These are phyloP conservation scores for Heliconius ethilla DNA, from an alignment of 2,888 invertebrate species.

Conservation along the genomic window DNA sequence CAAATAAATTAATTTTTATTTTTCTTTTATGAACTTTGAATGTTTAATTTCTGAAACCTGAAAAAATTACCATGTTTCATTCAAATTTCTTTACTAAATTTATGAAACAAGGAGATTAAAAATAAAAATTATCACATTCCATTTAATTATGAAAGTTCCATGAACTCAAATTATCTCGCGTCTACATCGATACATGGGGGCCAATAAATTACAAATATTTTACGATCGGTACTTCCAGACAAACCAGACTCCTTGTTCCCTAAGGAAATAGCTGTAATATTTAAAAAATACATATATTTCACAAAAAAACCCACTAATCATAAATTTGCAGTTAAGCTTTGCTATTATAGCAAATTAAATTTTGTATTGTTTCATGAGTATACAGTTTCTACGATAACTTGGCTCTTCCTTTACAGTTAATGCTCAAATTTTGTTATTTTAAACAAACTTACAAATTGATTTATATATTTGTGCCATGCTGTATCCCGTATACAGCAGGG, in stretches of 20 bases:
- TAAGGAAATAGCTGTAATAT: not conserved
- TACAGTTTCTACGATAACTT: conserved; percentile 17
- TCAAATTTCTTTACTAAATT: not conserved
- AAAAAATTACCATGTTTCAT: not conserved
- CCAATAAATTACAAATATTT: conserved; percentile 37
- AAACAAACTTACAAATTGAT: no score
- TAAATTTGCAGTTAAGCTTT: conserved; percentile 11
- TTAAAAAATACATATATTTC: not conserved
- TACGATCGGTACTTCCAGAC: conserved; percentile 23
- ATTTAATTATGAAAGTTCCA: not conserved
- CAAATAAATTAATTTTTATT: no score
- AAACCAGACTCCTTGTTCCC: conserved; percentile 16
- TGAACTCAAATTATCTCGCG: conserved; percentile 27
- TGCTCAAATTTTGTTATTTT: not conserved
- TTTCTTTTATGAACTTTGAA: not conserved
- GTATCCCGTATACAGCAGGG: not conserved
- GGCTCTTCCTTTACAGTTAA: not conserved
- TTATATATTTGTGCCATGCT: not conserved
- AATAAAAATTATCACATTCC: not conserved
- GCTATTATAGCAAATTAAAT: not conserved
- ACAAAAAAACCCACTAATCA: conserved; percentile 5
- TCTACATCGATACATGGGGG: conserved; percentile 42
- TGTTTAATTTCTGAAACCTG: not conserved
- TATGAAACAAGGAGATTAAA: not conserved
- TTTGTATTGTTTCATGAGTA: not conserved